These are phyloP conservation scores for Aphelenchoides besseyi DNA, from an alignment of 1,140 invertebrate species.

Conservation along the genomic window DNA sequence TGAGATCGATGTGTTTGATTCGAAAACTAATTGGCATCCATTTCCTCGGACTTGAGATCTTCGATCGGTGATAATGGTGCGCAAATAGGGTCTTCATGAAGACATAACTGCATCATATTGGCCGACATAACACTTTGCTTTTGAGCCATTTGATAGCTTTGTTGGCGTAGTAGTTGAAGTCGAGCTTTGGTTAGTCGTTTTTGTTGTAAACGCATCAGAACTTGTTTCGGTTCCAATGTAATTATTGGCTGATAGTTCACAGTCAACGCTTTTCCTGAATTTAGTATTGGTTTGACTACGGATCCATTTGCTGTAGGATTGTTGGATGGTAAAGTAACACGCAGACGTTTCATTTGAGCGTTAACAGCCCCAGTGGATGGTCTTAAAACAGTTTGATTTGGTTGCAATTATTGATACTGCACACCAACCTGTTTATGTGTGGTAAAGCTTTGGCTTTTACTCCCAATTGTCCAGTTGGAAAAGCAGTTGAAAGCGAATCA, in stretches of 20 bases:
- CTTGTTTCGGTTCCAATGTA: slow-evolving; percentile 42
- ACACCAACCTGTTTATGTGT: slow-evolving; percentile 40
- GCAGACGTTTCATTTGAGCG: slow-evolving; percentile 39
- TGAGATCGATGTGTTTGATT: slow-evolving; percentile 6
- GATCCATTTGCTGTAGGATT: neutral
- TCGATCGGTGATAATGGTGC: slow-evolving; percentile 22
- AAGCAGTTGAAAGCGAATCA: slow-evolving; percentile 41
- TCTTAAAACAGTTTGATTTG: slow-evolving; percentile 36
- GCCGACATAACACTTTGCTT: slow-evolving; percentile 32
- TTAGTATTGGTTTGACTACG: neutral
- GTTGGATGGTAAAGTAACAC: slow-evolving; percentile 30
- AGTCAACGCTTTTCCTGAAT: neutral
- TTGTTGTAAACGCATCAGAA: slow-evolving; percentile 43
- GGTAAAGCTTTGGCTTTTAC: slow-evolving; percentile 32
- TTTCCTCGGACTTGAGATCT: slow-evolving; percentile 4
- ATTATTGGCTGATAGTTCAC: neutral
- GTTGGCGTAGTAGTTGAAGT: slow-evolving; percentile 46
- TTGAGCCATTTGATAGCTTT: slow-evolving; percentile 43
- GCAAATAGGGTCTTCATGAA: slow-evolving; percentile 16
- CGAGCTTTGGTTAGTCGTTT: slow-evolving; percentile 45
- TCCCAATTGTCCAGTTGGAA: slow-evolving; percentile 50
- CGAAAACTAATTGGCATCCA: slow-evolving; percentile 1
- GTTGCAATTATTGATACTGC: neutral
- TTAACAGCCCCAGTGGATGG: slow-evolving; percentile 44
- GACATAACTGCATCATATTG: neutral